Evolutionary conservation across 2,888 invertebrate genomes (phyloP).

Genomic region (Augochlorella aurata): DNA sequence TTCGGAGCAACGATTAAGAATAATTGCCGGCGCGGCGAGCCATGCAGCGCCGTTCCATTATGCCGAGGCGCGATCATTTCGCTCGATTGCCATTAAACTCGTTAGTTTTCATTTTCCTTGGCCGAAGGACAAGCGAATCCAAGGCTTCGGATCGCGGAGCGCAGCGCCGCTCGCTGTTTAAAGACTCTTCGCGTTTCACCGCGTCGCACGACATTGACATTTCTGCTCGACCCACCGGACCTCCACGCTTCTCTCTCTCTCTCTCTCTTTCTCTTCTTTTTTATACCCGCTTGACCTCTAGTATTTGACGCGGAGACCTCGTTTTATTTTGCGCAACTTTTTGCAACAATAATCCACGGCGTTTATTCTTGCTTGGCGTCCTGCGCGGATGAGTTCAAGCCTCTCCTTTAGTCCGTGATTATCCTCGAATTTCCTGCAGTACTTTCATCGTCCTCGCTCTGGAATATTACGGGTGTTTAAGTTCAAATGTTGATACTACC

Average conservation of each 20-base stretch:
- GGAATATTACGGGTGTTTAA: too few species aligned
- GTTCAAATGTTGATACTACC: too few species aligned
- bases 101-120: slow-evolving; percentile 27
- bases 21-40: slow-evolving; percentile 20
- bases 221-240: background rate
- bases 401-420: too few species aligned
- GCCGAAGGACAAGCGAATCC: slow-evolving; percentile 23
- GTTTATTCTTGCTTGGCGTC: background rate
- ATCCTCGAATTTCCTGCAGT: too few species aligned
- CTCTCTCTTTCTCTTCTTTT: background rate
- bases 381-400: background rate
- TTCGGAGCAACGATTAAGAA: slow-evolving; percentile 35
- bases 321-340: slow-evolving; percentile 1
- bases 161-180: background rate
- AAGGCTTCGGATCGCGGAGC: slow-evolving; percentile 2
- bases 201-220: slow-evolving; percentile 31
- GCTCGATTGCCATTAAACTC: slow-evolving; percentile 36
- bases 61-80: slow-evolving; percentile 21
- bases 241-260: background rate
- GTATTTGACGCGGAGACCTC: slow-evolving; percentile 12
- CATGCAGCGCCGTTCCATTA: slow-evolving; percentile 19
- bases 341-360: slow-evolving; percentile 7
- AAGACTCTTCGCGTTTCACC: slow-evolving; percentile 25
- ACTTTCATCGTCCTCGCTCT: too few species aligned
- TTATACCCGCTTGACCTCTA: slow-evolving; percentile 23